Percentiles rank a stretch among this genome's conserved stretches.
These are phyloP conservation scores for Saimiri boliviensis DNA, from an alignment of 2,113 vertebrate species.

Conservation along the genomic window DNA sequence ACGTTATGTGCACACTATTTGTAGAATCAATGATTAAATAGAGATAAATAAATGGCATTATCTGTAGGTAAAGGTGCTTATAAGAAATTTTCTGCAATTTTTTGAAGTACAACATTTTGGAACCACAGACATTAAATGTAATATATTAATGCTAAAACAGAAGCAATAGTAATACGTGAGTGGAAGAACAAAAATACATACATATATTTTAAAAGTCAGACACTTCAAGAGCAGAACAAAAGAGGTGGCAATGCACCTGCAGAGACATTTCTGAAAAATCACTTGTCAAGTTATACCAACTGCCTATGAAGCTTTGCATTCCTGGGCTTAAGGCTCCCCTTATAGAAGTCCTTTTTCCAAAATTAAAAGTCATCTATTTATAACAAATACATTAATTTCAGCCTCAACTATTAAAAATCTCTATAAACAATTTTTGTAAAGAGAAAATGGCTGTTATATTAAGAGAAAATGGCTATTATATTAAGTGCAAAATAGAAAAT, in stretches of 20 bases:
- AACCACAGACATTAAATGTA: background rate
- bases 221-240: background rate
- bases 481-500: background rate
- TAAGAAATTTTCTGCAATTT: background rate
- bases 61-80: no score
- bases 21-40: rapidly evolving
- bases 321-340: background rate
- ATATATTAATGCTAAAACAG: background rate
- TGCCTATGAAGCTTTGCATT: background rate
- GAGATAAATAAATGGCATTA: background rate
- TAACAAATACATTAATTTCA: background rate
- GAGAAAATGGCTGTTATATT: background rate
- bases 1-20: background rate
- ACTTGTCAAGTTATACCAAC: no score
- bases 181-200: rapidly evolving
- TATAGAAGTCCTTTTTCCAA: background rate
- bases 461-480: background rate
- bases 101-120: background rate
- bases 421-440: background rate
- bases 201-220: background rate
- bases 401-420: background rate
- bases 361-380: background rate
- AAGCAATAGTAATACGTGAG: background rate
- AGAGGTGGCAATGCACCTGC: background rate
- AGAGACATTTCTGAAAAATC: background rate